Evolutionary conservation across 2,797 vertebrate genomes (phyloP).

Genomic region (Bucorvus abyssinicus): DNA sequence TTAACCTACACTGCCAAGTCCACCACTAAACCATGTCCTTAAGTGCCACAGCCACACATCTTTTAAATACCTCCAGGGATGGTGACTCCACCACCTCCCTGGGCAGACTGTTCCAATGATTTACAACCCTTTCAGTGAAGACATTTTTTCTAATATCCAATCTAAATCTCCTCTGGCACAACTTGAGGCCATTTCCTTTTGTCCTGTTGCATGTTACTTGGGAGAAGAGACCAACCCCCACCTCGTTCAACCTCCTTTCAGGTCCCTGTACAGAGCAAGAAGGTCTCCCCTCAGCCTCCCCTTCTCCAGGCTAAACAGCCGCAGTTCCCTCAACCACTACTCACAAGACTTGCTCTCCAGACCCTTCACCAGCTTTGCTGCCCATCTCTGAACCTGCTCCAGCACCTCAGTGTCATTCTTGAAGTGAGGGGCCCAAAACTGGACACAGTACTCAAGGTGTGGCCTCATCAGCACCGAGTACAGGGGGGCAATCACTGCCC

Average conservation of each 20-base stretch:
- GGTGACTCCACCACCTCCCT: background rate
- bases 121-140: background rate
- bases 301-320: background rate
- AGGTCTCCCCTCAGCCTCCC: background rate
- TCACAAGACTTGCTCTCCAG: background rate
- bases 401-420: background rate
- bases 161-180: background rate
- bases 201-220: background rate
- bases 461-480: background rate
- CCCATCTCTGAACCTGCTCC: background rate
- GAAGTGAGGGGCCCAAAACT: background rate
- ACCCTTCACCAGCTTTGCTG: background rate
- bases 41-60: background rate
- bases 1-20: background rate
- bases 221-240: background rate
- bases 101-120: background rate
- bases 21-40: background rate
- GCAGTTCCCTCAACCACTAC: background rate
- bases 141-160: background rate
- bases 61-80: background rate
- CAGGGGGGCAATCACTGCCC: background rate
- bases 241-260: background rate
- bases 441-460: background rate
- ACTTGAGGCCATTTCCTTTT: background rate
- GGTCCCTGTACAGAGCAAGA: background rate